Conservation (phyloP, 2,888 invertebrate genomes). For the Pristionchus maxplancki region DNA sequence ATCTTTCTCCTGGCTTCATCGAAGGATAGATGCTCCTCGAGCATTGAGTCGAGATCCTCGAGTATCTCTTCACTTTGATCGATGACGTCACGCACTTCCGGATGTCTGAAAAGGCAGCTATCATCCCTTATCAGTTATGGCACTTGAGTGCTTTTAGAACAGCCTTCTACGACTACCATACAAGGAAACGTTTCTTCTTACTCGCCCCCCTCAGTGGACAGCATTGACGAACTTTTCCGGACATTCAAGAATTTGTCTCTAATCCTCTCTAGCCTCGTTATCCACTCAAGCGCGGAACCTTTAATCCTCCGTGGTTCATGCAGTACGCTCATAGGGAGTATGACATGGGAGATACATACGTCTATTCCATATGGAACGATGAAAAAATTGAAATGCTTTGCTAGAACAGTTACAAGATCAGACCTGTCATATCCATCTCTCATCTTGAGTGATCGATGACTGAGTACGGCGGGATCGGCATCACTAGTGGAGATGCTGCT, state of each 20-base stretch:
- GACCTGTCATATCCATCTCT: constrained; percentile 1
- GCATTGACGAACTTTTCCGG: no score
- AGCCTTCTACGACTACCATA: background rate
- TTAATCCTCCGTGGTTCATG: background rate
- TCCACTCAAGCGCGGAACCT: background rate
- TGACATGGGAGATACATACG: no score
- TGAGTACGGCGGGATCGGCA: background rate
- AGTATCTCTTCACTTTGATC: constrained; percentile 40
- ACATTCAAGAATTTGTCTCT: background rate
- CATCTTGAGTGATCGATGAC: constrained; percentile 11
- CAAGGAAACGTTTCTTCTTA: no score
- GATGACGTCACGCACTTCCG: constrained; percentile 27
- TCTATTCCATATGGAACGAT: no score
- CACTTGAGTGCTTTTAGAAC: background rate
- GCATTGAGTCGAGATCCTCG: constrained; percentile 45
- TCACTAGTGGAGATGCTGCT: background rate
- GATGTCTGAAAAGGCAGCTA: background rate
- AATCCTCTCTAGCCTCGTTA: constrained; percentile 10
- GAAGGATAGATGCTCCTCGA: constrained; percentile 46
- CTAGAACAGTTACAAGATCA: background rate
- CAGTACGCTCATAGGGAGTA: no score
- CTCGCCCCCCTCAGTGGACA: background rate
- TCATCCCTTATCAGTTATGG: no score
- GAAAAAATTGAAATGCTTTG: no score
- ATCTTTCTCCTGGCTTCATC: constrained; percentile 35